Conservation (phyloP, 2,113 vertebrate genomes). For the Poeciliopsis occidentalis region DNA sequence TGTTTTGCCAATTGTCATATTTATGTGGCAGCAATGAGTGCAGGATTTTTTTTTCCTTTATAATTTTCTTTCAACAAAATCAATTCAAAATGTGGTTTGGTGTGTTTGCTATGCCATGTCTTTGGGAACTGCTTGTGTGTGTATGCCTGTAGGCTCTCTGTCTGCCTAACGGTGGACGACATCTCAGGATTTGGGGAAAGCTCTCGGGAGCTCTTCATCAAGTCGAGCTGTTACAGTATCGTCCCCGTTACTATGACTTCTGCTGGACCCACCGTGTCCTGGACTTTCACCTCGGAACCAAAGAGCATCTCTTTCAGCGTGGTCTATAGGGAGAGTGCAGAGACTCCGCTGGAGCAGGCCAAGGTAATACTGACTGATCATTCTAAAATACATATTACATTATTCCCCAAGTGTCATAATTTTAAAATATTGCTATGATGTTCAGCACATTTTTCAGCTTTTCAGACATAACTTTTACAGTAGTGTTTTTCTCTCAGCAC, state of each 20-base stretch:
- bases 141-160: slow-evolving; percentile 76
- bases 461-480: too few species aligned
- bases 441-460: too few species aligned
- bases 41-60: too few species aligned
- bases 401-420: too few species aligned
- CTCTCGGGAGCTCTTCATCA: slow-evolving; percentile 89
- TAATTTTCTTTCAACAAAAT: too few species aligned
- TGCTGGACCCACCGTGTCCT: slow-evolving; percentile 86
- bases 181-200: slow-evolving; percentile 85
- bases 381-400: not conserved
- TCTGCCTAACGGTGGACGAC: slow-evolving; percentile 84
- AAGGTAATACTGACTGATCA: slow-evolving; percentile 78
- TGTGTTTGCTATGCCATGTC: not conserved
- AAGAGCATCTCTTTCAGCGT: slow-evolving; percentile 95
- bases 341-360: slow-evolving; percentile 85
- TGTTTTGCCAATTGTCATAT: too few species aligned
- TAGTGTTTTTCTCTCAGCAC: too few species aligned
- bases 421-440: not conserved
- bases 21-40: too few species aligned
- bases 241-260: slow-evolving; percentile 83
- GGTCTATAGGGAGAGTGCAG: slow-evolving; percentile 84
- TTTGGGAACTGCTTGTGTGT: not conserved
- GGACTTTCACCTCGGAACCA: slow-evolving; percentile 94
- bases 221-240: slow-evolving; percentile 90
- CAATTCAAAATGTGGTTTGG: not conserved